Evolutionary conservation across 2,888 invertebrate genomes (phyloP), one percentile per base, ranked within the genome.

Genomic region (Taenaris catops): DNA sequence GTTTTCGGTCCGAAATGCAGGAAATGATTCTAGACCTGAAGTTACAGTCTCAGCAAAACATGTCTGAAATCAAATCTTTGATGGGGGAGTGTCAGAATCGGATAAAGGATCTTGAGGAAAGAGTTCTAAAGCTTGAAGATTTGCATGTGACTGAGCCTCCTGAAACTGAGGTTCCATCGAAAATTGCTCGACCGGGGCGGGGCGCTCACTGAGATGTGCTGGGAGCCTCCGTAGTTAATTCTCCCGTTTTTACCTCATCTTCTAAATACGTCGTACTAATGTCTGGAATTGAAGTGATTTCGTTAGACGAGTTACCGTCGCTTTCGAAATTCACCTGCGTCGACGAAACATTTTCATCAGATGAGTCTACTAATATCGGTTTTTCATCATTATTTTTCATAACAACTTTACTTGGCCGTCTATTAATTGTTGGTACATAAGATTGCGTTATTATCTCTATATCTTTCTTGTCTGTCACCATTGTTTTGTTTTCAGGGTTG

Each of bases 401-500:
- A 0, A 84, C 57, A 0, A 83, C 76, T 42, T 86, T 84, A 0
- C 78, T 81, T 0, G 83, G 84, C 26, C 73, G 64, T 38, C 67
- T 66, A 40, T 66, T 70, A 29, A 76, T 62, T 0, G 72, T 73
- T 3, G 84, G 84, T 7, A 84, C 81, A 39, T 83, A 83, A 1
- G 75, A 69, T 44, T 78, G 58, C 1, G 69, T 68, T 4, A 86
- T 80, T 7, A 86, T 84, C 54, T 86, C 86, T 19, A 83, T 78
- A 18, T 86, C 86, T 26, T 70, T 81, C 25, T 48, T 53, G 16
- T 38, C 44, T 2, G 36, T 23, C 17, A 60, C 63, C 3, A 64
- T 56, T 0, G 70, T 65, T 33, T 64, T 65, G 19, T 69, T 71
- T 8, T 49, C 59, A 1, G 58, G 42, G 34, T 49, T 20, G 25